These are phyloP conservation scores for Chelonus insularis DNA, from an alignment of 1,140 invertebrate genomes.

Conservation along the genomic window DNA sequence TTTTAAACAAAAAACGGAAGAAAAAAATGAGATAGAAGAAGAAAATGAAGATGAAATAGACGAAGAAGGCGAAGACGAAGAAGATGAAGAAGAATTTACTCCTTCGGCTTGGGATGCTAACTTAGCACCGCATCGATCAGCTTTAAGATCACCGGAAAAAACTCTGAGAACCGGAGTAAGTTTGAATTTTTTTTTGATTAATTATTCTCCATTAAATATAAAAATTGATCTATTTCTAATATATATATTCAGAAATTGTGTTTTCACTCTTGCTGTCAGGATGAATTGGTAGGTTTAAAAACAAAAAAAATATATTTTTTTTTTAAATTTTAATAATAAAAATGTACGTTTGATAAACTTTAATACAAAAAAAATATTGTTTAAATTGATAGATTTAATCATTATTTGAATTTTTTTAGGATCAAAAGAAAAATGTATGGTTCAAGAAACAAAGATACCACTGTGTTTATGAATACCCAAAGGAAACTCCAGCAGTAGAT, in stretches of 20 bases:
- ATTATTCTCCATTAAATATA: neutral
- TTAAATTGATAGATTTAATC: neutral
- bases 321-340: neutral
- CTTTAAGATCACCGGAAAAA: constrained; percentile 61
- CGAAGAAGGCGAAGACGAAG: constrained; percentile 46
- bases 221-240: constrained; percentile 6
- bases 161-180: constrained; percentile 53
- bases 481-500: constrained; percentile 60
- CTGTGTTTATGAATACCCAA: constrained; percentile 80
- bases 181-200: constrained; percentile 18
- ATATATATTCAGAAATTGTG: constrained; percentile 24
- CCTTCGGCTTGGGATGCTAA: constrained; percentile 64
- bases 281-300: constrained; percentile 48
- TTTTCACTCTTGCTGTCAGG: constrained; percentile 47
- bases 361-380: too few relatives aligned
- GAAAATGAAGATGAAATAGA: constrained; percentile 34
- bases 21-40: too few relatives aligned
- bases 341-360: too few relatives aligned
- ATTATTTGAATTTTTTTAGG: constrained; percentile 45
- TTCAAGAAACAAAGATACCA: constrained; percentile 83
- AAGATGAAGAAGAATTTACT: constrained; percentile 62
- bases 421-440: constrained; percentile 68
- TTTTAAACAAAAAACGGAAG: too few relatives aligned
- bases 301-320: too few relatives aligned
- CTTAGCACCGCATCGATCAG: constrained; percentile 62